Evolutionary conservation across 2,888 invertebrate genomes (phyloP).

Genomic region (Thysanoteuthis rhombus): DNA sequence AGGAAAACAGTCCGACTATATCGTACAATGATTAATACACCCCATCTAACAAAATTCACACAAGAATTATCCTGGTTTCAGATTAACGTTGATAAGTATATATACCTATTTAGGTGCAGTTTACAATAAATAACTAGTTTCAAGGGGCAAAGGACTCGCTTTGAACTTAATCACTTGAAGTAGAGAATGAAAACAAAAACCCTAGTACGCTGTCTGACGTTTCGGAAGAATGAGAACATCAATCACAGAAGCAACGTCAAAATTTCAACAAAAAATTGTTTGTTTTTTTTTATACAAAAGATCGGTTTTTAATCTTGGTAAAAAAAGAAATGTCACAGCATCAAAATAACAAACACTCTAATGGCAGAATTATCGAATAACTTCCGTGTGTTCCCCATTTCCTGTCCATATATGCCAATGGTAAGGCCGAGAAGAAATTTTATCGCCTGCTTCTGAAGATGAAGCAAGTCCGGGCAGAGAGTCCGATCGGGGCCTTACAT

Average conservation of each 20-base stretch:
- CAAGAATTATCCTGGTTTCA: too few species aligned
- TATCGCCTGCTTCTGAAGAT: not conserved
- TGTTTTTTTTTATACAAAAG: not conserved
- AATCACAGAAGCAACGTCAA: not conserved
- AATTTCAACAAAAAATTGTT: not conserved
- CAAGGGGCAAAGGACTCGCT: too few species aligned
- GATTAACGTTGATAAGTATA: too few species aligned
- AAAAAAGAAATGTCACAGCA: not conserved
- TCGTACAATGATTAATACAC: too few species aligned
- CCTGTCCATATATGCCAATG: not conserved
- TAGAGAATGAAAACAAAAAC: too few species aligned
- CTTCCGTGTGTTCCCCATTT: not conserved
- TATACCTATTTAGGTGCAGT: too few species aligned
- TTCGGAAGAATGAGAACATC: too few species aligned
- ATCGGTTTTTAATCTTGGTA: constrained; percentile 12
- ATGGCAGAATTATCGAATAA: not conserved
- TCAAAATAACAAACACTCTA: not conserved
- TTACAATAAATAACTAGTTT: too few species aligned
- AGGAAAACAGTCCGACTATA: too few species aligned
- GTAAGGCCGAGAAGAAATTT: not conserved
- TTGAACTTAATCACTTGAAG: too few species aligned
- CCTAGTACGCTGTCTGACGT: too few species aligned
- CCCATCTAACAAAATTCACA: too few species aligned
- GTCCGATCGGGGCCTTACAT: not conserved
- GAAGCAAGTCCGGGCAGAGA: not conserved